These are phyloP conservation scores for Penaeus monodon DNA, from an alignment of 2,888 invertebrate genomes.

Conservation along the genomic window DNA sequence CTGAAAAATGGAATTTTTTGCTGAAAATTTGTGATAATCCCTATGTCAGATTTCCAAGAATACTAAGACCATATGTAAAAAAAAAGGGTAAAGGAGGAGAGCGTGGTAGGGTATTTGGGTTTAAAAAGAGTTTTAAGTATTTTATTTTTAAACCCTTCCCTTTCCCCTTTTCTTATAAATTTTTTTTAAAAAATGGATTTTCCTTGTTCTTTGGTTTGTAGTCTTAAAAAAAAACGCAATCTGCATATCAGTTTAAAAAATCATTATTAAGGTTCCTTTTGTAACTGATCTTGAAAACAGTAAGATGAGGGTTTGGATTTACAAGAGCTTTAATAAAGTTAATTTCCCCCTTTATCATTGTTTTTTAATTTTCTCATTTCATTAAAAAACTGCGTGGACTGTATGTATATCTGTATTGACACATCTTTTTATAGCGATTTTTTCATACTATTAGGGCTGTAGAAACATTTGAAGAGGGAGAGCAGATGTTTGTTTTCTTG, in stretches of 20 bases:
- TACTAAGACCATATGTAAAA: conserved; percentile 69
- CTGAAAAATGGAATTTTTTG: conserved; percentile 71
- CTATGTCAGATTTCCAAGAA: conserved; percentile 70
- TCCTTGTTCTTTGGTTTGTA: too few species aligned
- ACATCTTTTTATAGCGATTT: background rate
- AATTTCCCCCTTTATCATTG: too few species aligned
- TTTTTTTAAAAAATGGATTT: too few species aligned
- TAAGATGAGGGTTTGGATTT: too few species aligned
- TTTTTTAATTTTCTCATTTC: too few species aligned
- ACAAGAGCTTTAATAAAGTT: too few species aligned
- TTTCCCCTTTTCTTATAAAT: background rate
- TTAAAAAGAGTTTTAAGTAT: background rate
- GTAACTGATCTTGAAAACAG: too few species aligned
- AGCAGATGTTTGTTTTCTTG: conserved; percentile 69
- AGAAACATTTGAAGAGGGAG: conserved; percentile 72
- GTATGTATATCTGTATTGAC: too few species aligned
- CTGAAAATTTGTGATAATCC: conserved; percentile 69
- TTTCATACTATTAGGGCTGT: conserved; percentile 69
- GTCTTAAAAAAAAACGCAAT: too few species aligned
- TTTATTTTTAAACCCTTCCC: background rate
- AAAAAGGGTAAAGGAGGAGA: conserved; percentile 8
- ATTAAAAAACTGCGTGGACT: too few species aligned
- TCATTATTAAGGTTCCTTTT: too few species aligned
- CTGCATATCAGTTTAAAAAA: too few species aligned
- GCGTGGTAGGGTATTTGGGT: background rate